Percentiles rank a stretch among this genome's conserved stretches.
These are phyloP conservation scores for Drosophila villosipedis DNA, from an alignment of 2,888 invertebrate genomes.

Conservation along the genomic window DNA sequence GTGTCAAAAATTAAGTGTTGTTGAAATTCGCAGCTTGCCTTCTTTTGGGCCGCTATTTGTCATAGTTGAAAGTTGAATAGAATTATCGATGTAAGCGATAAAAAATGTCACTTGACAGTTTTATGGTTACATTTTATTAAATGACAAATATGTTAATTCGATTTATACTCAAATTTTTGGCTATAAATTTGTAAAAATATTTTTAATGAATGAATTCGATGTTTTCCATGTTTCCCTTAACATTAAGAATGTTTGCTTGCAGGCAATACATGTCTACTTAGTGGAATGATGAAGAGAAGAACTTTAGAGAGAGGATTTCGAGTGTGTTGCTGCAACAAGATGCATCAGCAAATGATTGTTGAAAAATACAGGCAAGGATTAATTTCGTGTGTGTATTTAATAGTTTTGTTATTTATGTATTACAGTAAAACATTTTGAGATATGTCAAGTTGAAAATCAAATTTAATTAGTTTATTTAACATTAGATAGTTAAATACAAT, in stretches of 20 bases:
- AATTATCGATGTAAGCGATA: neutral
- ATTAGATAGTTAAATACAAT: too few relatives aligned
- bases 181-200: too few relatives aligned
- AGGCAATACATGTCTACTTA: too few relatives aligned
- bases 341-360: too few relatives aligned
- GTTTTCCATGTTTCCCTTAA: too few relatives aligned
- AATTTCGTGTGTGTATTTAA: neutral
- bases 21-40: conserved; percentile 21
- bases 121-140: neutral
- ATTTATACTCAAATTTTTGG: neutral
- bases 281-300: too few relatives aligned
- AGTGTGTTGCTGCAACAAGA: neutral
- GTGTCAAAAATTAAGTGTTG: conserved; percentile 33
- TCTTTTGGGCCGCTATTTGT: conserved; percentile 12
- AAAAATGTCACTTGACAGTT: conserved; percentile 10
- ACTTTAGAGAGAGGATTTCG: neutral
- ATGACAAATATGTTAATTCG: neutral
- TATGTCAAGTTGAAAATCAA: too few relatives aligned
- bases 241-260: too few relatives aligned
- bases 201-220: too few relatives aligned
- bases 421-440: neutral
- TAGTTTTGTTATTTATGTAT: neutral
- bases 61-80: conserved; percentile 1
- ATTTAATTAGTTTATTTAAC: too few relatives aligned
- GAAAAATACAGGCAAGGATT: too few relatives aligned